Evolutionary conservation across 2,113 vertebrate genomes (phyloP).

Genomic region (Lagopus muta): DNA sequence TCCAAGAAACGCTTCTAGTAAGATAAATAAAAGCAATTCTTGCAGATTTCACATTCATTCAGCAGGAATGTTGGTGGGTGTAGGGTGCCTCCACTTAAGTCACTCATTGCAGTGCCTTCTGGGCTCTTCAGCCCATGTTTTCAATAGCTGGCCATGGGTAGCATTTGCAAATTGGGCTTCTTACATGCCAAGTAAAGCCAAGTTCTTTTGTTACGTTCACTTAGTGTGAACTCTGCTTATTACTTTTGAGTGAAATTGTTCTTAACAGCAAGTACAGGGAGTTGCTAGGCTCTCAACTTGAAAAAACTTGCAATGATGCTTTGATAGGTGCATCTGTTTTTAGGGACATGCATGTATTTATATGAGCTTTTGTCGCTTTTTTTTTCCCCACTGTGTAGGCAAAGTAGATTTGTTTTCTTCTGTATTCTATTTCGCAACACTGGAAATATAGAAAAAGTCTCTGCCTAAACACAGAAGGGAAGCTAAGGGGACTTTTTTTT

Average conservation of each 20-base stretch:
- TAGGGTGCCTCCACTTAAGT: constrained; percentile 69
- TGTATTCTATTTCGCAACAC: constrained; percentile 18
- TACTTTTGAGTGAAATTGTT: constrained; percentile 29
- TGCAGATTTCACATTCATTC: constrained; percentile 63
- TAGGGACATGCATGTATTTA: neutral
- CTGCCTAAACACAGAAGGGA: constrained; percentile 22
- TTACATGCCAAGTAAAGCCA: constrained; percentile 14
- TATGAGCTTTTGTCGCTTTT: constrained; percentile 23
- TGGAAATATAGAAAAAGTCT: constrained; percentile 47
- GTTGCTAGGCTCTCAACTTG: constrained; percentile 3
- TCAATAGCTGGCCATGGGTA: constrained; percentile 57
- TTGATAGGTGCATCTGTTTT: constrained; percentile 55
- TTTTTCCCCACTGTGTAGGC: constrained; percentile 6
- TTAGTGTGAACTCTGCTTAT: constrained; percentile 23
- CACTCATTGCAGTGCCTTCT: constrained; percentile 66
- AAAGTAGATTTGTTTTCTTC: constrained; percentile 48
- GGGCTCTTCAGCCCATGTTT: constrained; percentile 32
- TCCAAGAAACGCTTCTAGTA: constrained; percentile 63
- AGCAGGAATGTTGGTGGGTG: constrained; percentile 66
- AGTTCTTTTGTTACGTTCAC: constrained; percentile 31
- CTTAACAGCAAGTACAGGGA: constrained; percentile 28
- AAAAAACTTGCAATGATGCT: constrained; percentile 22
- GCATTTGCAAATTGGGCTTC: constrained; percentile 44
- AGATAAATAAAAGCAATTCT: constrained; percentile 73
- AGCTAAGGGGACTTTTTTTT: neutral